Percentiles rank a stretch among this genome's conserved stretches.
Conservation (phyloP, 2,888 invertebrate genomes). For the Dasypolia templi region DNA sequence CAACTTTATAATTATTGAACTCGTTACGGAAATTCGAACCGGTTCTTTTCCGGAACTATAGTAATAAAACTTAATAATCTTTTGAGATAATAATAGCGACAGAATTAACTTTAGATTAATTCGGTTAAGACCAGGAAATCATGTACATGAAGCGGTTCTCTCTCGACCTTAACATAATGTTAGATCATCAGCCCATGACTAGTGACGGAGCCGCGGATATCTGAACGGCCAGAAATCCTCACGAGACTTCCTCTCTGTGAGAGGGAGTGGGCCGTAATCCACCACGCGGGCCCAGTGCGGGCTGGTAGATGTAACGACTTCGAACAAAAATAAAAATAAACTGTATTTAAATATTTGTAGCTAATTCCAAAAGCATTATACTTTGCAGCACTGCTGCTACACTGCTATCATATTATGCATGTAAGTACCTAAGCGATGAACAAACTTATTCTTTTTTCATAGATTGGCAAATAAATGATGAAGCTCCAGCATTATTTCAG, state of each 20-base stretch:
- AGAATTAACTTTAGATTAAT: conserved; percentile 38
- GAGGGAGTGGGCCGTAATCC: too few relatives aligned
- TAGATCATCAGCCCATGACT: conserved; percentile 23
- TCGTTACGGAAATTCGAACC: conserved; percentile 40
- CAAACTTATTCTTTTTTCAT: neutral
- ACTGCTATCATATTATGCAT: neutral
- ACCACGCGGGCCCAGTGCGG: too few relatives aligned
- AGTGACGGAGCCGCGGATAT: conserved; percentile 6
- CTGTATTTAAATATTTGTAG: too few relatives aligned
- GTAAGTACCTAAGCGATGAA: fast-evolving
- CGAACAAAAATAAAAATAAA: too few relatives aligned
- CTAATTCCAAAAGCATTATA: neutral
- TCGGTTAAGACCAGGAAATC: conserved; percentile 50
- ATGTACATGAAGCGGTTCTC: conserved; percentile 21
- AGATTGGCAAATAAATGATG: conserved; percentile 1
- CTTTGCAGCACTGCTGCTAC: neutral
- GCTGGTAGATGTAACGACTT: too few relatives aligned
- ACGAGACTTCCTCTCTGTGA: too few relatives aligned
- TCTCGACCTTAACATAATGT: neutral
- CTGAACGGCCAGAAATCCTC: neutral
- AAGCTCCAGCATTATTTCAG: neutral
- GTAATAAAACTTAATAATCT: conserved; percentile 13
- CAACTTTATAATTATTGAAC: conserved; percentile 24
- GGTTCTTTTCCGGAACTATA: conserved; percentile 34
- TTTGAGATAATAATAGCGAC: conserved; percentile 24